Percentiles rank a stretch among this genome's conserved stretches.
These are phyloP conservation scores for Ammodytes dubius DNA, from an alignment of 2,113 vertebrate species.

Conservation along the genomic window DNA sequence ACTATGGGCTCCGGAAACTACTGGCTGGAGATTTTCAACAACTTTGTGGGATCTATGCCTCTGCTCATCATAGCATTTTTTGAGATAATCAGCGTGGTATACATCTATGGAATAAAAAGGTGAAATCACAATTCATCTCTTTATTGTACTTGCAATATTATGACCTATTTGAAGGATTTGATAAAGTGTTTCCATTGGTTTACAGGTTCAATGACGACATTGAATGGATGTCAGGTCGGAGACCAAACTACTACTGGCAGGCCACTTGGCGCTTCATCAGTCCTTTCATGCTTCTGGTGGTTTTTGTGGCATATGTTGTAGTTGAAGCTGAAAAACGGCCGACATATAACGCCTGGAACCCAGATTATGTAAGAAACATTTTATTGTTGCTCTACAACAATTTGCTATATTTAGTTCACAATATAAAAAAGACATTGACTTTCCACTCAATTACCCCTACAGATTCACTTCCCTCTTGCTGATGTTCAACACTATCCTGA, in stretches of 20 bases:
- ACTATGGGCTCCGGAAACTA: constrained; percentile 89
- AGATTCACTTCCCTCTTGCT: constrained; percentile 85
- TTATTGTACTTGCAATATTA: background rate
- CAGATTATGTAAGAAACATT: constrained; percentile 81
- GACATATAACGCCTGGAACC: constrained; percentile 87
- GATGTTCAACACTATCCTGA: constrained; percentile 82
- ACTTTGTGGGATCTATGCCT: constrained; percentile 83
- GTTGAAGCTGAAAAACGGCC: constrained; percentile 69
- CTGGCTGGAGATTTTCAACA: constrained; percentile 92
- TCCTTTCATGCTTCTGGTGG: constrained; percentile 85
- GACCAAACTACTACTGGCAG: constrained; percentile 87
- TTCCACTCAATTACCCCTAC: constrained; percentile 19
- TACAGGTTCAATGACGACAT: constrained; percentile 89
- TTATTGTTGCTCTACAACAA: background rate
- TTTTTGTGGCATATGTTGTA: constrained; percentile 84
- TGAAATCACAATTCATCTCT: constrained; percentile 48
- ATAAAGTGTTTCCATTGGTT: background rate
- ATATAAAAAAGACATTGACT: constrained; percentile 7
- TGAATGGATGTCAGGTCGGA: constrained; percentile 86
- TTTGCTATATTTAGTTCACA: background rate
- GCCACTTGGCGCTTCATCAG: constrained; percentile 85
- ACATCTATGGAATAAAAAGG: constrained; percentile 88
- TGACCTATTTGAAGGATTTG: background rate
- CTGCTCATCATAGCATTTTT: constrained; percentile 89
- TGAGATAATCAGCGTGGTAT: constrained; percentile 83